Conservation (phyloP, 2,113 vertebrate genomes). For the Psammodynastes pulverulentus region DNA sequence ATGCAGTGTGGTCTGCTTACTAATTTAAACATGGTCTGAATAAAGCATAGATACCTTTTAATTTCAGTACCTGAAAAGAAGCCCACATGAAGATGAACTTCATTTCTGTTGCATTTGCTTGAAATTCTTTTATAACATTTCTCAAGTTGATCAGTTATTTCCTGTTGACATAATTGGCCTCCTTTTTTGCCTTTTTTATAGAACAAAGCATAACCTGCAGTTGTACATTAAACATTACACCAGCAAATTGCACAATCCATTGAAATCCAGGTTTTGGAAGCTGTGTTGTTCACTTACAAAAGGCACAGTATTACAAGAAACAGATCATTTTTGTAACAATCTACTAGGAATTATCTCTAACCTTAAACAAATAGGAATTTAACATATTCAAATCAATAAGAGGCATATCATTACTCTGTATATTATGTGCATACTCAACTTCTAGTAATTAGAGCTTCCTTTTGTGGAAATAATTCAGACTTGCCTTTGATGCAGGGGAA, state of each 20-base stretch:
- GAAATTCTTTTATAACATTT: neutral
- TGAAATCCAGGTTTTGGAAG: neutral
- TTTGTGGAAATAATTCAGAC: neutral
- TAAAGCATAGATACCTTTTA: neutral
- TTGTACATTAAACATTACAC: neutral
- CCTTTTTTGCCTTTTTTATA: neutral
- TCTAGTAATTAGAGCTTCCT: neutral
- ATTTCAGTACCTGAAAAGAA: accelerated
- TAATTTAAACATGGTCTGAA: neutral
- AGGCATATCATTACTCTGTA: neutral
- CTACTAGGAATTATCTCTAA: neutral
- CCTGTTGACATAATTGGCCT: neutral
- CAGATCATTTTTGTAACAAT: neutral
- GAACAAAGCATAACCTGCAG: neutral
- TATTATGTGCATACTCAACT: neutral
- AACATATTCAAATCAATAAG: neutral
- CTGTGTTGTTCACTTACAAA: neutral
- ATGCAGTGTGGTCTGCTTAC: neutral
- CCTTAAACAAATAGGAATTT: neutral
- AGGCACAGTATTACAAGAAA: neutral
- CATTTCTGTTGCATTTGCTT: neutral
- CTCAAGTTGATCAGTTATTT: neutral
- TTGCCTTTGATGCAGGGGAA: too few relatives aligned
- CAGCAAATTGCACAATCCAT: neutral
- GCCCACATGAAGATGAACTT: neutral